A percentile compares a stretch with the other conserved stretches of the same genome.
Conservation (phyloP, 2,797 vertebrate genomes). For the Pipistrellus pygmaeus region DNA sequence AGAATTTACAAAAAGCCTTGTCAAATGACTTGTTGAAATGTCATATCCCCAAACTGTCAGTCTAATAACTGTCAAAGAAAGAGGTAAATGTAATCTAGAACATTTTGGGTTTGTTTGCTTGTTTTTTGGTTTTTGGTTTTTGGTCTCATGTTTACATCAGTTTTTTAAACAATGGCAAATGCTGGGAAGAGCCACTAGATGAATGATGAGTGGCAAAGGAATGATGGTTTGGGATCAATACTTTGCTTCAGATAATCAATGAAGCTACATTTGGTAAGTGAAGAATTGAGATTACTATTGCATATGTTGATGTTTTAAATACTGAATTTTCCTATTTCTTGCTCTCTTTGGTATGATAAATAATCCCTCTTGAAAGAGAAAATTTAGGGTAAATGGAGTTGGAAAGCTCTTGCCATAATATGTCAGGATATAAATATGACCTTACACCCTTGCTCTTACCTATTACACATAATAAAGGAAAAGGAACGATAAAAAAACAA, state of each 20-base stretch:
- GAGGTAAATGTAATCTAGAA: background rate
- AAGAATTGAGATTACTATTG: background rate
- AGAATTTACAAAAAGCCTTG: background rate
- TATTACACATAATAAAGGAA: background rate
- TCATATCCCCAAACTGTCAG: background rate
- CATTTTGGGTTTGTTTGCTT: background rate
- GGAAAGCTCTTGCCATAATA: background rate
- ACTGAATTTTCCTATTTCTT: conserved; percentile 5
- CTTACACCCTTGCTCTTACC: background rate
- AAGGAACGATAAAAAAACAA: background rate
- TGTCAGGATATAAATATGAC: background rate
- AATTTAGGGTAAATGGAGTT: background rate
- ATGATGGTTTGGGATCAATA: background rate
- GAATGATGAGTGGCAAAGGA: background rate
- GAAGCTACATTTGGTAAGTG: background rate
- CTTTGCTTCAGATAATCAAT: background rate
- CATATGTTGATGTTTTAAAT: background rate
- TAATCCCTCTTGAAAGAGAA: background rate
- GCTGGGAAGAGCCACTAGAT: background rate
- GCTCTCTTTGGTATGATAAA: background rate
- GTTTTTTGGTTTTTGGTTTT: background rate
- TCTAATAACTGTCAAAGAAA: conserved; percentile 73
- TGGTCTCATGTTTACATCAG: background rate
- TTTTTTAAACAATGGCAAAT: background rate
- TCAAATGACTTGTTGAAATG: background rate